Percentiles rank a stretch among this genome's conserved stretches.
These are phyloP conservation scores for Luehdorfia chinensis DNA, from an alignment of 1,140 invertebrate genomes.

Conservation along the genomic window DNA sequence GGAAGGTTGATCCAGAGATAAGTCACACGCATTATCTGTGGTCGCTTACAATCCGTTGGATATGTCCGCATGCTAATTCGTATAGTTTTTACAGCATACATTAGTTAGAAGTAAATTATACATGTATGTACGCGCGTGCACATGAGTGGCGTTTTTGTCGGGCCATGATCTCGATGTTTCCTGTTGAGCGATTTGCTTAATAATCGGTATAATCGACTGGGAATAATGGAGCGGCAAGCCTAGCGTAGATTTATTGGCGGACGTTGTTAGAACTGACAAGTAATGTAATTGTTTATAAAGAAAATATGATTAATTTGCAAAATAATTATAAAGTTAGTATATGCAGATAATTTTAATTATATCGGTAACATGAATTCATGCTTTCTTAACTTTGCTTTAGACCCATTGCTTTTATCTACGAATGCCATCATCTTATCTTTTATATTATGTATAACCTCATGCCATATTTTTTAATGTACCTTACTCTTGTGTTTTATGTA, in stretches of 20 bases:
- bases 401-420: no score
- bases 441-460: no score
- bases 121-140: constrained; percentile 25
- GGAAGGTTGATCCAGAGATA: constrained; percentile 9
- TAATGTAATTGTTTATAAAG: constrained; percentile 6
- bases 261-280: constrained; percentile 7
- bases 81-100: no score
- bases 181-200: constrained; percentile 48
- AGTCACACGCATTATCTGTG: not conserved
- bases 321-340: no score
- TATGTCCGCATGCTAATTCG: no score
- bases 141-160: constrained; percentile 45
- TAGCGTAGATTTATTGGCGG: constrained; percentile 25
- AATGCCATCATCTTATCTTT: no score
- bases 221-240: constrained; percentile 10
- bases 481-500: no score
- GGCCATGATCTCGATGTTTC: constrained; percentile 46
- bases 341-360: no score
- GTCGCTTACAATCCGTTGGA: constrained; percentile 1
- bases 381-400: no score
- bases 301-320: not conserved
- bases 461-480: no score
- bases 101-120: constrained; percentile 5
- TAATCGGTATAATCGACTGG: constrained; percentile 53
- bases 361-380: no score